Percentiles rank a stretch among this genome's conserved stretches.
Evolutionary conservation across 2,113 vertebrate genomes (phyloP).

Genomic region (Oenanthe melanoleuca): DNA sequence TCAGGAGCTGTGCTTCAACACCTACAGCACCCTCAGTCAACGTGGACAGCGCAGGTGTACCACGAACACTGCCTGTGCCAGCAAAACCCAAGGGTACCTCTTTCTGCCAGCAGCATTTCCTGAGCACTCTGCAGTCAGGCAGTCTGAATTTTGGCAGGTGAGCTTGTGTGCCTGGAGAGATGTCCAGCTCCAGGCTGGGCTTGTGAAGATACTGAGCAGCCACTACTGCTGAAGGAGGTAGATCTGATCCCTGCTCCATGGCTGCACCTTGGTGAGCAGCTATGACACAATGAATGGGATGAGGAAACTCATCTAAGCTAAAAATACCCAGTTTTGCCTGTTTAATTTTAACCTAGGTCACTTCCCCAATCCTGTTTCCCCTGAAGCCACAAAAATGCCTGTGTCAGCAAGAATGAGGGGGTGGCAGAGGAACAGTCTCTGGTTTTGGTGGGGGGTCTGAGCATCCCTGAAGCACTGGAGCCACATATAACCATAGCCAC

Average conservation of each 20-base stretch:
- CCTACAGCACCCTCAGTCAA: background rate
- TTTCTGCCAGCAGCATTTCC: background rate
- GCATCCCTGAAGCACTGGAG: background rate
- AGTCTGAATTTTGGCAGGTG: background rate
- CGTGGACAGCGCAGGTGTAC: fast-evolving
- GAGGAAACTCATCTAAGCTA: constrained; percentile 7
- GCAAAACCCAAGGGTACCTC: background rate
- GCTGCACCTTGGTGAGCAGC: background rate
- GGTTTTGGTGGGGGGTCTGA: background rate
- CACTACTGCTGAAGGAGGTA: background rate
- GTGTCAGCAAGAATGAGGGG: background rate
- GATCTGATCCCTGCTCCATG: background rate
- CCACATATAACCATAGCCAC: fast-evolving
- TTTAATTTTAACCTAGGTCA: constrained; percentile 37
- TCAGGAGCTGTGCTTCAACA: background rate
- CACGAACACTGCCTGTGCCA: fast-evolving
- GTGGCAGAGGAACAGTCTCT: background rate
- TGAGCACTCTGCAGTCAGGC: fast-evolving
- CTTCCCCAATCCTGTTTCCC: constrained; percentile 29
- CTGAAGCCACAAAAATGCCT: background rate
- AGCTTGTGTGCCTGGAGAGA: background rate
- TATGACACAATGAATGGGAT: background rate
- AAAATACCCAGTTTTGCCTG: constrained; percentile 33
- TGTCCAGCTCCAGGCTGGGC: background rate
- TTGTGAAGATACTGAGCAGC: background rate